Conservation (phyloP, 2,888 invertebrate species). For the Epirrhoe tristata region DNA sequence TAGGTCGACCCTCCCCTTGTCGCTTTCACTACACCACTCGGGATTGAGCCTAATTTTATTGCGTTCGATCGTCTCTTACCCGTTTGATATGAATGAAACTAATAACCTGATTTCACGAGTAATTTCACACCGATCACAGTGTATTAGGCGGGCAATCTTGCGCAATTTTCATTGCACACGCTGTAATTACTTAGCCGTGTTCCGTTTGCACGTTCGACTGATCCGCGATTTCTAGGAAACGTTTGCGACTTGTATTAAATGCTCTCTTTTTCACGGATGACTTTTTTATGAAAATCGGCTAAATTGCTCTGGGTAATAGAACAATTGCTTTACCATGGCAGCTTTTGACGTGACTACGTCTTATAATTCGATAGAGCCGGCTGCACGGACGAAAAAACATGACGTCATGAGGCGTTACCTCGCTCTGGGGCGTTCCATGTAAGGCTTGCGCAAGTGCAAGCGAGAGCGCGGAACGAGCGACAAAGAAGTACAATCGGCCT, state of each 20-base stretch:
- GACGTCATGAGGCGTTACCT: too few relatives aligned
- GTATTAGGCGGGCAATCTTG: constrained; percentile 35
- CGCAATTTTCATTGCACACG: constrained; percentile 16
- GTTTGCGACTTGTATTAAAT: neutral
- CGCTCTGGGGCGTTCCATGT: too few relatives aligned
- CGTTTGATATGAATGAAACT: constrained; percentile 57
- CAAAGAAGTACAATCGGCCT: too few relatives aligned
- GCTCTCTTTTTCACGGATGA: neutral
- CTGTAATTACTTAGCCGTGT: constrained; percentile 16
- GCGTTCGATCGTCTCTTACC: constrained; percentile 73
- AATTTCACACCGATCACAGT: constrained; percentile 44
- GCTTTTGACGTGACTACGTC: too few relatives aligned
- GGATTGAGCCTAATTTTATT: constrained; percentile 81
- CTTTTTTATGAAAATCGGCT: neutral
- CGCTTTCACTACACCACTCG: constrained; percentile 71
- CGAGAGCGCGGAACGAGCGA: too few relatives aligned
- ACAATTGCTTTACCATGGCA: neutral
- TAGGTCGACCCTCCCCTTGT: constrained; percentile 69
- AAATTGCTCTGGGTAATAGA: neutral
- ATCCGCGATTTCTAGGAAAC: neutral
- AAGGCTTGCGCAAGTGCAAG: too few relatives aligned
- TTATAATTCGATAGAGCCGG: too few relatives aligned
- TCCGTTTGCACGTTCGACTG: constrained; percentile 1
- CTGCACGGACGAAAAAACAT: too few relatives aligned
- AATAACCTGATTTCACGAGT: constrained; percentile 49